These are phyloP conservation scores for Rhinatrema bivittatum DNA, from an alignment of 2,797 vertebrate genomes.

Conservation along the genomic window DNA sequence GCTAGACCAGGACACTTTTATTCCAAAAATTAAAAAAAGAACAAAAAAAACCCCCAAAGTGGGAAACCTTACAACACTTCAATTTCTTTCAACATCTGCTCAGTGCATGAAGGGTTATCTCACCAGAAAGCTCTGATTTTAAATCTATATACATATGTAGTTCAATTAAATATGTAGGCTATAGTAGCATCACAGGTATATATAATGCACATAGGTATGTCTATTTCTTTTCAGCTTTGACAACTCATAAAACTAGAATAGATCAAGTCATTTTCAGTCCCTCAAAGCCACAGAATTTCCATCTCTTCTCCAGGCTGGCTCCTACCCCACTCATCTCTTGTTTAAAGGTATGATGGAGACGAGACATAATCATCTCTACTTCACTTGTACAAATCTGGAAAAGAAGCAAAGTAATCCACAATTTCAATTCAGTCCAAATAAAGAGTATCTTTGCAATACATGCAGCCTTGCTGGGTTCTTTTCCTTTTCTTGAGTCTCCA, in stretches of 20 bases:
- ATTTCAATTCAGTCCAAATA: background rate
- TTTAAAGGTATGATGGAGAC: slow-evolving; percentile 80
- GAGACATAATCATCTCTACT: slow-evolving; percentile 73
- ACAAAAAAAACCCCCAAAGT: too few relatives aligned
- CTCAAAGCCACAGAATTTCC: slow-evolving; percentile 76
- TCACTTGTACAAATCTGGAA: slow-evolving; percentile 76
- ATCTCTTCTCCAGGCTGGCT: slow-evolving; percentile 73
- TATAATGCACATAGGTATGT: background rate
- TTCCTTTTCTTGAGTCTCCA: too few relatives aligned
- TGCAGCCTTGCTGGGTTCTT: too few relatives aligned
- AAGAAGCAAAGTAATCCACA: slow-evolving; percentile 5
- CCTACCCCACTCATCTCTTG: slow-evolving; percentile 73
- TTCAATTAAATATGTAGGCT: too few relatives aligned
- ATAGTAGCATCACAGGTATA: background rate
- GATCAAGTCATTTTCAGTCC: slow-evolving; percentile 71
- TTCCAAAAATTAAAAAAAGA: background rate
- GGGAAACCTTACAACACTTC: background rate
- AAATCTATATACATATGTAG: background rate
- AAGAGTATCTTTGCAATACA: too few relatives aligned
- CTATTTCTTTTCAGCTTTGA: background rate
- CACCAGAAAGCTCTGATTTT: too few relatives aligned
- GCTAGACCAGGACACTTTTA: slow-evolving; percentile 4
- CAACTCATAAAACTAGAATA: background rate
- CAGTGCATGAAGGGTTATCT: too few relatives aligned
- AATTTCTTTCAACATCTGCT: too few relatives aligned